Conservation (phyloP, 2,888 invertebrate genomes). For the Andrena bicolor region DNA sequence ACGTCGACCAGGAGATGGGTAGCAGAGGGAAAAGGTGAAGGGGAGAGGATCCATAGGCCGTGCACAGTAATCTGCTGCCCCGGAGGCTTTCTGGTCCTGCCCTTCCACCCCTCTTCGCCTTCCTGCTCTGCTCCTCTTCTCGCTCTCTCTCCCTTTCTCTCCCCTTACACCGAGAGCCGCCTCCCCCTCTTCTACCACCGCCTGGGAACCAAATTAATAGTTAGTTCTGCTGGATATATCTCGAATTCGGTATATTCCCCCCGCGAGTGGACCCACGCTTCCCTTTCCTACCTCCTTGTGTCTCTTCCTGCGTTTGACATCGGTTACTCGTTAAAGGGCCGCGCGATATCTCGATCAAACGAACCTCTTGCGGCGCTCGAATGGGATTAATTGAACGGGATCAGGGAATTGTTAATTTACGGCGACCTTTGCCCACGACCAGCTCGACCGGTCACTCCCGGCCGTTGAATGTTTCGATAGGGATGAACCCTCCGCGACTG, state of each 20-base stretch:
- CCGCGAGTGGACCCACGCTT: conserved; percentile 64
- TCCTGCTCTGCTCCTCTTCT: conserved; percentile 30
- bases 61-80: conserved; percentile 83
- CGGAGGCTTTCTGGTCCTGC: conserved; percentile 78
- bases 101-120: conserved; percentile 47
- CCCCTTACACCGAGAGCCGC: conserved; percentile 64
- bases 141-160: conserved; percentile 22
- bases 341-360: conserved; percentile 74
- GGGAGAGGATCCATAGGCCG: conserved; percentile 70
- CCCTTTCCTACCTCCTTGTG: conserved; percentile 59
- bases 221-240: conserved; percentile 81
- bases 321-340: conserved; percentile 77
- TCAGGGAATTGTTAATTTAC: conserved; percentile 70
- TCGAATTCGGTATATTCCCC: conserved; percentile 80
- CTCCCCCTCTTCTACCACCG: conserved; percentile 68
- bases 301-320: conserved; percentile 75
- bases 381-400: conserved; percentile 71
- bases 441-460: conserved; percentile 10
- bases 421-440: conserved; percentile 42
- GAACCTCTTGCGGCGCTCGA: conserved; percentile 67
- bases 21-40: conserved; percentile 53
- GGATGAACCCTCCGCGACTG: neutral
- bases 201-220: conserved; percentile 85
- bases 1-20: conserved; percentile 74
- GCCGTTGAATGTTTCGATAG: neutral